These are phyloP conservation scores for Macrosiphum euphorbiae DNA, from an alignment of 2,888 invertebrate genomes.

Conservation along the genomic window DNA sequence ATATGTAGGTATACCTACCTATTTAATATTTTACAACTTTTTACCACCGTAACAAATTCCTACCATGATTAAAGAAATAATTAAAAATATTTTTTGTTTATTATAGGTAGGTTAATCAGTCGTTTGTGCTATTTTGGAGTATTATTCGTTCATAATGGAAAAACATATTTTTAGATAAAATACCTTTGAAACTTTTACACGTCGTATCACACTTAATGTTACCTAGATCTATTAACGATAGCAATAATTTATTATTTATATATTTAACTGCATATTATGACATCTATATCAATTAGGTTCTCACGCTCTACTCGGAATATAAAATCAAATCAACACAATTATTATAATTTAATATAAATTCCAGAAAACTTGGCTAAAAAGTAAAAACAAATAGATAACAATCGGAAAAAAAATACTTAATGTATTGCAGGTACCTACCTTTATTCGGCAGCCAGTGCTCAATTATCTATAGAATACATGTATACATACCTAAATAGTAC, in stretches of 20 bases:
- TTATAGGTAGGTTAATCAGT: too few species aligned
- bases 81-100: background rate
- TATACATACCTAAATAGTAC: background rate
- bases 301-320: background rate
- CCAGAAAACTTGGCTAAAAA: background rate
- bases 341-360: conserved; percentile 2
- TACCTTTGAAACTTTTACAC: background rate
- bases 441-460: background rate
- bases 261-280: background rate
- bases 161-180: background rate
- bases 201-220: background rate
- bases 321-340: background rate
- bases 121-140: background rate
- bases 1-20: background rate
- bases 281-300: background rate
- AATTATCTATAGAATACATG: background rate
- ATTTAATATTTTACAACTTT: background rate
- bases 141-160: background rate
- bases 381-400: background rate
- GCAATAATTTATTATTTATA: background rate
- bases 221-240: background rate
- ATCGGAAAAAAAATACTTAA: background rate
- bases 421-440: background rate
- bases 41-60: background rate
- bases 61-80: background rate